Conservation (phyloP, 1,140 invertebrate species). For the Popillia japonica region DNA sequence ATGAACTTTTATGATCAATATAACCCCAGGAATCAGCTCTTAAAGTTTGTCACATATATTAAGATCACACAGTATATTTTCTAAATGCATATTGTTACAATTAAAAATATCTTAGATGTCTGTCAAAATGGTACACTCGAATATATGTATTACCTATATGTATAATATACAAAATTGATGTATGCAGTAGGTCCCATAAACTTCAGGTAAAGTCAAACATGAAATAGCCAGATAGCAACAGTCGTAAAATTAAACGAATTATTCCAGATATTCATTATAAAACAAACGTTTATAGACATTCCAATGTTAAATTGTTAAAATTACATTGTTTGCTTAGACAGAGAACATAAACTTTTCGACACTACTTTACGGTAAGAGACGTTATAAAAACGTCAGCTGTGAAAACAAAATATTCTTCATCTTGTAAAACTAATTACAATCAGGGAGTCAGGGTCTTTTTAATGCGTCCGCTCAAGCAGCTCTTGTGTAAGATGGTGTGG, state of each 20-base stretch:
- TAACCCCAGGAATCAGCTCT: too few species aligned
- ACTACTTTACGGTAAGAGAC: slow-evolving; percentile 1
- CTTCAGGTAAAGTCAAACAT: too few species aligned
- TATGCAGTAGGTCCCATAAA: too few species aligned
- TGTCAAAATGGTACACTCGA: too few species aligned
- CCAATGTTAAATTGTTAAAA: slow-evolving; percentile 14
- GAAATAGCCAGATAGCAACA: not conserved
- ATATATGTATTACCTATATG: too few species aligned
- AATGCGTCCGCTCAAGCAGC: not conserved
- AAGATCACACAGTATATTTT: too few species aligned
- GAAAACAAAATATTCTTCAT: slow-evolving; percentile 43
- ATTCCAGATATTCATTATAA: slow-evolving; percentile 11
- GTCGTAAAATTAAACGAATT: slow-evolving; percentile 9
- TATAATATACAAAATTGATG: too few species aligned
- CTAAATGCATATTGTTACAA: not conserved
- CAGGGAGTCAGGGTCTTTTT: slow-evolving; percentile 29
- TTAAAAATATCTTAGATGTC: too few species aligned
- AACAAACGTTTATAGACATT: not conserved
- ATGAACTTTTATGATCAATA: too few species aligned
- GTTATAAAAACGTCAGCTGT: slow-evolving; percentile 43
- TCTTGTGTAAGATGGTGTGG: not conserved
- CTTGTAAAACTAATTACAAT: slow-evolving; percentile 48
- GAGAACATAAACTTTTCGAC: slow-evolving; percentile 40
- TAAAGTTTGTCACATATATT: too few species aligned
- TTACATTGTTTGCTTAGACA: slow-evolving; percentile 35